Conservation (phyloP, 1,140 invertebrate genomes). For the Polypedilum vanderplanki region DNA sequence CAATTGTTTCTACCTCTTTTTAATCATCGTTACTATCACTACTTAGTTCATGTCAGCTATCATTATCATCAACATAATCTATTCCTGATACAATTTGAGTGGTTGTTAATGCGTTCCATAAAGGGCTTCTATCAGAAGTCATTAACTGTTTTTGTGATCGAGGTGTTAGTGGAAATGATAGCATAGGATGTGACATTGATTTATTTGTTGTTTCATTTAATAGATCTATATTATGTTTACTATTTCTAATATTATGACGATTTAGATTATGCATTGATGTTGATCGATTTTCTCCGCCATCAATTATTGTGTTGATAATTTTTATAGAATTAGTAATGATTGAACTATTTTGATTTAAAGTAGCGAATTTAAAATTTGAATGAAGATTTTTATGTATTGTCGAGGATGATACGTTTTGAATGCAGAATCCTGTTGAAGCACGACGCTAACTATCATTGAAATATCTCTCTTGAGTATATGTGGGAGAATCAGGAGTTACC, state of each 20-base stretch:
- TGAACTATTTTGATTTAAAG: not conserved
- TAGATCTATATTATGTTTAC: slow-evolving; percentile 35
- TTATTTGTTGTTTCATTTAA: slow-evolving; percentile 41
- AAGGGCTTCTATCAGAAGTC: slow-evolving; percentile 46
- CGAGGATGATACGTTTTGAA: not conserved
- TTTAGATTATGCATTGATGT: slow-evolving; percentile 33
- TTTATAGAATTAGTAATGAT: not conserved
- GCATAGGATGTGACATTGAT: slow-evolving; percentile 36
- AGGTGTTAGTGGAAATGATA: slow-evolving; percentile 32
- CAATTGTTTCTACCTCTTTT: not conserved
- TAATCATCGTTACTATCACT: not conserved
- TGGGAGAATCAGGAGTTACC: slow-evolving; percentile 29
- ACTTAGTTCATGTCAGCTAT: slow-evolving; percentile 4
- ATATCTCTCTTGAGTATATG: slow-evolving; percentile 1
- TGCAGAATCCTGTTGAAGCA: not conserved
- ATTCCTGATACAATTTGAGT: slow-evolving; percentile 47
- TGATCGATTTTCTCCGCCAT: not conserved
- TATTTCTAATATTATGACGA: not conserved
- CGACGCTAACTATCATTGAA: slow-evolving; percentile 18
- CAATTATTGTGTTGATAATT: not conserved
- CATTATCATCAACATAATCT: slow-evolving; percentile 11
- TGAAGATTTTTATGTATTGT: not conserved
- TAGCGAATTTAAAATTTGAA: not conserved
- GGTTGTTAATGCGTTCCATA: slow-evolving; percentile 60
- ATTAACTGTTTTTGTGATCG: slow-evolving; percentile 27